Base-by-base conservation (phyloP, 2,113 vertebrate genomes). In the Prunella himalayana region DNA sequence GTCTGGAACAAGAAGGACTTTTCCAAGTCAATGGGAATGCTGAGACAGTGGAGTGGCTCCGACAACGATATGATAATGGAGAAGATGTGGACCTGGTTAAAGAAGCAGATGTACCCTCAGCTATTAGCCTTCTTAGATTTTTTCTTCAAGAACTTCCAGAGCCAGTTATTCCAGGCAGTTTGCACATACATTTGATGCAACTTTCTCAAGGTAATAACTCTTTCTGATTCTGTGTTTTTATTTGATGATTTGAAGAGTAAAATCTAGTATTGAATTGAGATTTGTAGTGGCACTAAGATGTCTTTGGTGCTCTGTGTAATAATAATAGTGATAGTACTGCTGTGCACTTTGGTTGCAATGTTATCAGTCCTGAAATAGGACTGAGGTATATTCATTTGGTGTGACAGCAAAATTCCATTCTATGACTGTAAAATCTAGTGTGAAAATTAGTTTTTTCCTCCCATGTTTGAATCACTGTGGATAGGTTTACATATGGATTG, bases 101-200 rank as follows among this genome's bases (percentile, higher is more conserved):
- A 97, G 99, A 99, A 97, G 99, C 99, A 66, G 99, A 99, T 97
- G 98, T 99, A 98, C 99, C 99, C 71, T 99, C 99, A 77, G 99
- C 99, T 73, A 99, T 99, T 97, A 99, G 99, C 97, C 98, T 99
- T 97, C 99, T 99, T 96, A 98, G 99, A 93, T 99, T 99, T 97
- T 99, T 99, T 98, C 98, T 99, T 98, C 99, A 99, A 96, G 99
- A 99, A 98, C 99, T 99, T 98, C 99, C 99, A 79, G 99, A 99
- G 97, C 99, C 99, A 18, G 98, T 99, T 95, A 99, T 99, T 84
- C 99, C 99, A 86, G 98, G 98, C 73, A 98, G 98, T 91, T 97
- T 99, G 95, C 99, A 99, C 97, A 97, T 97, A 93, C 98, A 99
- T 97, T 98, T 99, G 89, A 98, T 99, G 94, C 99, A 99, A 94